Evolutionary conservation across 2,888 invertebrate genomes (phyloP).

Genomic region (Athetis lepigone): DNA sequence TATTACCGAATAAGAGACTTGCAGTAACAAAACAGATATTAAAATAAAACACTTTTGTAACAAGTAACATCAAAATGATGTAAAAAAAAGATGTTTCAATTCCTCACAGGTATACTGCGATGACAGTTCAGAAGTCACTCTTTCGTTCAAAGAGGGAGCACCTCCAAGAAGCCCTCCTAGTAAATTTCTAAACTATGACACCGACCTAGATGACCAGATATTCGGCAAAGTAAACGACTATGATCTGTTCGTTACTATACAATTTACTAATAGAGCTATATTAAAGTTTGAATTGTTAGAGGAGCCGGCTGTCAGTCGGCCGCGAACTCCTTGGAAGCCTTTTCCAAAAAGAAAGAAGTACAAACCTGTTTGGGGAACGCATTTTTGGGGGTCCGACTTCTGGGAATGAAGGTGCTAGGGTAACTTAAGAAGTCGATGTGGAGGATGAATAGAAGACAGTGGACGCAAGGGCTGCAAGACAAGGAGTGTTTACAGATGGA

Average conservation of each 20-base stretch:
- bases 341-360: neutral
- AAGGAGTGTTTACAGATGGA: too few relatives aligned
- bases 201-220: neutral
- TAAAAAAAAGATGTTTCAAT: neutral
- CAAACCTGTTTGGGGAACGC: constrained; percentile 1
- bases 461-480: too few relatives aligned
- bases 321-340: too few relatives aligned
- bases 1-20: too few relatives aligned
- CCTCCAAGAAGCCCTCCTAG: neutral
- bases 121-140: neutral
- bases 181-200: neutral
- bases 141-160: constrained; percentile 14
- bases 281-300: constrained; percentile 19
- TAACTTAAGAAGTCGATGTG: neutral
- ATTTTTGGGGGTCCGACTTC: too few relatives aligned
- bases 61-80: too few relatives aligned
- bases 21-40: too few relatives aligned
- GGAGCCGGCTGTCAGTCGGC: neutral
- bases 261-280: neutral
- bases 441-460: neutral
- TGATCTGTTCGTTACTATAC: constrained; percentile 23
- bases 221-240: neutral
- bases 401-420: neutral
- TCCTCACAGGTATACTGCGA: neutral
- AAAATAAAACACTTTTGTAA: too few relatives aligned